Evolutionary conservation across 2,113 vertebrate species (phyloP).

Genomic region (Meriones unguiculatus): DNA sequence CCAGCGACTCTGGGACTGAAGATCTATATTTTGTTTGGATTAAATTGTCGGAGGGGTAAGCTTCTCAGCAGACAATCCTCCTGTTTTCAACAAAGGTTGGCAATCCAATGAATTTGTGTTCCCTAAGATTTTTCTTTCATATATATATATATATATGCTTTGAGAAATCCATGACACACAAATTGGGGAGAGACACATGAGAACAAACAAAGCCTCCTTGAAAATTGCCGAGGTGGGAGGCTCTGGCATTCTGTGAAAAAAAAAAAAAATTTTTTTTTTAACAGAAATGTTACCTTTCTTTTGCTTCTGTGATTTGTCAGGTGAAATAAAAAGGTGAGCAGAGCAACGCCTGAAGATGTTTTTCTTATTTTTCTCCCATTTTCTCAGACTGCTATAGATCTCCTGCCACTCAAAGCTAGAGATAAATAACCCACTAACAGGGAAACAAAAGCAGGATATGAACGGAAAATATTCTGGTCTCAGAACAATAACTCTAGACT

Average conservation of each 20-base stretch:
- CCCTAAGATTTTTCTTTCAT: background rate
- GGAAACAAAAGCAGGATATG: slow-evolving; percentile 78
- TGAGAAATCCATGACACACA: background rate
- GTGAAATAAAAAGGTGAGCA: slow-evolving; percentile 61
- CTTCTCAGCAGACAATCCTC: background rate
- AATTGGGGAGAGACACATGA: background rate
- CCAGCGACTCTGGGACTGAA: slow-evolving; percentile 19
- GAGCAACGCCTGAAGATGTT: slow-evolving; percentile 61
- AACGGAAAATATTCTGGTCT: slow-evolving; percentile 83
- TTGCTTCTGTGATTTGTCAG: background rate
- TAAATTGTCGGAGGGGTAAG: background rate
- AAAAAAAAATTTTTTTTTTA: slow-evolving; percentile 34
- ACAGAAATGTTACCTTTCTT: slow-evolving; percentile 65
- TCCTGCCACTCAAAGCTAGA: slow-evolving; percentile 75
- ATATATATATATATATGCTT: background rate
- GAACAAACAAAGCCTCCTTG: background rate
- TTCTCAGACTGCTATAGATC: slow-evolving; percentile 66
- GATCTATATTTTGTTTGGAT: slow-evolving; percentile 50
- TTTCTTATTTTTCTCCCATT: slow-evolving; percentile 59
- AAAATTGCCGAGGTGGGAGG: background rate
- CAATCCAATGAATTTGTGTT: background rate
- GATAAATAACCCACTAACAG: slow-evolving; percentile 77
- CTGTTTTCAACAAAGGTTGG: background rate
- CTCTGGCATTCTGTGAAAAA: background rate
- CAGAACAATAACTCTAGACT: slow-evolving; percentile 81